A percentile compares a stretch with the other conserved stretches of the same genome.
Evolutionary conservation across 2,113 vertebrate species (phyloP).

Genomic region (Myodes glareolus): DNA sequence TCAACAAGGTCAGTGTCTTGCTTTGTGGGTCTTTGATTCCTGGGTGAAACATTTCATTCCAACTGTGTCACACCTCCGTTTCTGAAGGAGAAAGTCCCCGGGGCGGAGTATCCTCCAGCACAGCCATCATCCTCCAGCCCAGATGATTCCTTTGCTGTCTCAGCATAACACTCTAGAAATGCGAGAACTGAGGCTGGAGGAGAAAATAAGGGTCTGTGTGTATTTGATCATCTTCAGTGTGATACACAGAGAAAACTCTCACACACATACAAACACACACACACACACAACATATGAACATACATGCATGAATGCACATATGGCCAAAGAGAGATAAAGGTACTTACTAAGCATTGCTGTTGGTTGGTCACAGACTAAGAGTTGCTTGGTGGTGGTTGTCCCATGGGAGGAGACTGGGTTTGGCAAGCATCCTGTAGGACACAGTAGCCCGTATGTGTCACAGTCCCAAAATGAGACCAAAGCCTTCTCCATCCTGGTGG

Average conservation of each 20-base stretch:
- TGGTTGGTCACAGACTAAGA: too few relatives aligned
- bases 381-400: fast-evolving
- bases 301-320: too few relatives aligned
- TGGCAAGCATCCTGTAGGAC: not conserved
- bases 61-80: not conserved
- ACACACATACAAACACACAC: not conserved
- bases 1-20: too few relatives aligned
- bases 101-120: not conserved
- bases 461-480: not conserved
- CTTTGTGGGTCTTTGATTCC: not conserved
- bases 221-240: not conserved
- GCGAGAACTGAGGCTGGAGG: not conserved
- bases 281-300: not conserved
- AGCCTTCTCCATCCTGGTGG: not conserved
- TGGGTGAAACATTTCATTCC: too few relatives aligned
- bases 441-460: not conserved
- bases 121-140: not conserved
- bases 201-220: fast-evolving
- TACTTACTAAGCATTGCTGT: fast-evolving
- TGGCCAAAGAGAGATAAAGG: fast-evolving
- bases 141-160: fast-evolving
- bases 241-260: not conserved
- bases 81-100: not conserved
- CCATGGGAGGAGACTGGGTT: fast-evolving
- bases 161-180: fast-evolving